A percentile compares a stretch with the other conserved stretches of the same genome.
phyloP scores from a whole-genome alignment of 2,888 invertebrate species.

The Drosophila stalkeri region DNA sequence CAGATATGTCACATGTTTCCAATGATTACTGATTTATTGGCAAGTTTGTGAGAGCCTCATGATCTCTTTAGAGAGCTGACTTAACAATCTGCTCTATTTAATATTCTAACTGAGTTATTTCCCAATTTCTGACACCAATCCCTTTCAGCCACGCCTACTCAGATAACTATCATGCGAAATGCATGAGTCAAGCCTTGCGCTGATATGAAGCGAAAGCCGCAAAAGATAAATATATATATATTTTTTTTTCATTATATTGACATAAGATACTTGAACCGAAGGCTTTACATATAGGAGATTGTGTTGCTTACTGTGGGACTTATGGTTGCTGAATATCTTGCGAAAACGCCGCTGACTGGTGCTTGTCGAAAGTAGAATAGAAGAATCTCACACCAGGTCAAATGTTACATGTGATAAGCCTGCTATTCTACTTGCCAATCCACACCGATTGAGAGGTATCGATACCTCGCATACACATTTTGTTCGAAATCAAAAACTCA shows the following conservation, averaged over 20 bases:
- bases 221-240: slow-evolving; percentile 38
- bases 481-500: not conserved
- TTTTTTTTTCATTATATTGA: slow-evolving; percentile 36
- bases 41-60: too few relatives aligned
- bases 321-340: not conserved
- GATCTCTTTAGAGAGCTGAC: not conserved
- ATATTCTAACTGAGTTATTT: not conserved
- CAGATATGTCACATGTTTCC: slow-evolving; percentile 44
- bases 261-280: slow-evolving; percentile 40
- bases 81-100: not conserved
- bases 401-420: slow-evolving; percentile 76
- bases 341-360: slow-evolving; percentile 51
- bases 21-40: not conserved
- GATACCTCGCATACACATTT: not conserved
- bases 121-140: slow-evolving; percentile 14
- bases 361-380: slow-evolving; percentile 80
- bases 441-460: slow-evolving; percentile 47
- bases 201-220: slow-evolving; percentile 37
- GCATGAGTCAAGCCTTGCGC: slow-evolving; percentile 37
- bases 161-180: slow-evolving; percentile 21
- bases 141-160: slow-evolving; percentile 31
- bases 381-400: slow-evolving; percentile 74
- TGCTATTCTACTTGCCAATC: slow-evolving; percentile 79
- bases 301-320: slow-evolving; percentile 36
- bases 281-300: not conserved